Percentiles rank a stretch among this genome's conserved stretches.
Evolutionary conservation across 2,888 invertebrate genomes (phyloP).

Genomic region (Chorisops tibialis): DNA sequence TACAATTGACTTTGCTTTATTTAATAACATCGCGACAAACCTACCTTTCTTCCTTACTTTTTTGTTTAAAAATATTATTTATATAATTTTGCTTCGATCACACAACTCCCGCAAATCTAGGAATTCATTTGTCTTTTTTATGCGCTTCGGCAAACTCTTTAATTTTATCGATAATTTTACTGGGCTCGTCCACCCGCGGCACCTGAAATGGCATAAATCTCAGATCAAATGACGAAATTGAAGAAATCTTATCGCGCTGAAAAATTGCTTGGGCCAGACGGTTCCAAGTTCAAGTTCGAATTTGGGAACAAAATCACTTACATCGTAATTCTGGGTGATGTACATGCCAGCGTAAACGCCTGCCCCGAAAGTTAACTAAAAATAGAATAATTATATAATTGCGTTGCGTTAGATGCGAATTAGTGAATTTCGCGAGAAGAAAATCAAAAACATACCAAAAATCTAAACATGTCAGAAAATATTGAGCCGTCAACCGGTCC

Average conservation of each 20-base stretch:
- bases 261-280: background rate
- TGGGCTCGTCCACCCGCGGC: conserved; percentile 53
- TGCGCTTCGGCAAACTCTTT: conserved; percentile 63
- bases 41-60: no score
- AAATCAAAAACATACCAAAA: conserved; percentile 43
- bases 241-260: no score
- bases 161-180: conserved; percentile 65
- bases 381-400: conserved; percentile 36
- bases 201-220: conserved; percentile 15
- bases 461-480: conserved; percentile 45
- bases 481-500: conserved; percentile 35
- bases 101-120: no score
- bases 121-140: conserved; percentile 53
- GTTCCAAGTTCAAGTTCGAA: background rate
- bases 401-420: background rate
- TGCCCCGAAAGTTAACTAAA: conserved; percentile 62
- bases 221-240: no score
- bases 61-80: no score
- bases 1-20: no score
- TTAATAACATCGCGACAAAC: background rate
- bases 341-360: conserved; percentile 73
- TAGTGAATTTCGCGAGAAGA: conserved; percentile 23
- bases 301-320: conserved; percentile 42
- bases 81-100: no score
- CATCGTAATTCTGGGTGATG: conserved; percentile 70